Evolutionary conservation across 2,888 invertebrate species (phyloP).

Genomic region (Cryptus viduatorius): DNA sequence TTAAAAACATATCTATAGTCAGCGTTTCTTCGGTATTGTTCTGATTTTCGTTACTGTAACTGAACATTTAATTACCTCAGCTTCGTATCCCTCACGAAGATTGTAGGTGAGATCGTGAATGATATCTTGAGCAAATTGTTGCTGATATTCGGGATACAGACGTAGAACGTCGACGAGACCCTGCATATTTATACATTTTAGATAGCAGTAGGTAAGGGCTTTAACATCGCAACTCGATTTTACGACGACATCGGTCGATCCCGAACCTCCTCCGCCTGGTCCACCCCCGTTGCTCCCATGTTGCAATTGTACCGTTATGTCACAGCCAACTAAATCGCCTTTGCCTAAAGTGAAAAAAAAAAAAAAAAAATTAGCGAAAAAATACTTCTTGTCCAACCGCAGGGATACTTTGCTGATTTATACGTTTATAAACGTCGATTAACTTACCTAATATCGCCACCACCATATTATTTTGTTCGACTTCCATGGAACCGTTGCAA

Average conservation of each 20-base stretch:
- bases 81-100: conserved; percentile 96
- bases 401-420: background rate
- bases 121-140: conserved; percentile 97
- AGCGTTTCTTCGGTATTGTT: background rate
- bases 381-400: background rate
- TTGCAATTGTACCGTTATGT: conserved; percentile 93
- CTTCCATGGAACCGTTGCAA: conserved; percentile 99
- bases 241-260: conserved; percentile 90
- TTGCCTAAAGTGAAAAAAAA: conserved; percentile 89
- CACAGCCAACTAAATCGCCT: conserved; percentile 97
- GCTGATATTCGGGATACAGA: conserved; percentile 97
- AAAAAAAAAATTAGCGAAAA: conserved; percentile 2
- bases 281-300: conserved; percentile 87
- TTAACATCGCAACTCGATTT: conserved; percentile 98
- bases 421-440: background rate
- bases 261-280: conserved; percentile 87
- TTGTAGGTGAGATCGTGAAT: conserved; percentile 98
- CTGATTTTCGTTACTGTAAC: background rate
- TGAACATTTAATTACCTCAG: conserved; percentile 87
- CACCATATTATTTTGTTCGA: conserved; percentile 98
- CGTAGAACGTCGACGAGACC: conserved; percentile 95
- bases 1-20: background rate
- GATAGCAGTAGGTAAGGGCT: conserved; percentile 97
- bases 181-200: conserved; percentile 96
- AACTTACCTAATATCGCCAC: conserved; percentile 96